Conservation (phyloP, 2,797 vertebrate species). For the Microcaecilia unicolor region DNA sequence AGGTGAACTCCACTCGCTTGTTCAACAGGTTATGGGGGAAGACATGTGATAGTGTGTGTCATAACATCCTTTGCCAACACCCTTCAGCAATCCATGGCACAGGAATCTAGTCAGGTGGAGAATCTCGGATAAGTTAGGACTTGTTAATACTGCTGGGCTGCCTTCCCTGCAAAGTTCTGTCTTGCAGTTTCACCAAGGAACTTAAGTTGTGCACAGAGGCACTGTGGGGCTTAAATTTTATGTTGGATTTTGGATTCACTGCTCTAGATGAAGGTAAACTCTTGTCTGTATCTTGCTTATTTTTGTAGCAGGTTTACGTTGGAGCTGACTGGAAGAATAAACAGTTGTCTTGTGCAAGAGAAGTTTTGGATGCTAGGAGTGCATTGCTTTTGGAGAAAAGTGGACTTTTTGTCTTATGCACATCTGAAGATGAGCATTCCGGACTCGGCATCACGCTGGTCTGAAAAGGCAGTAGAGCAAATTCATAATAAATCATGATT, state of each 20-base stretch:
- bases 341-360: conserved; percentile 1
- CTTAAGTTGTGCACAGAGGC: not conserved
- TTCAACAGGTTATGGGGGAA: conserved; percentile 32
- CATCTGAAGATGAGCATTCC: no score
- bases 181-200: not conserved
- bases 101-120: conserved; percentile 25
- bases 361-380: no score
- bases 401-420: no score
- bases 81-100: conserved; percentile 5
- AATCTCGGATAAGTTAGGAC: conserved; percentile 29
- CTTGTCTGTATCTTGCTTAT: not conserved
- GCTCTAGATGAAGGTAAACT: not conserved
- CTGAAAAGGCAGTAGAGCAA: no score
- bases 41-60: conserved; percentile 12
- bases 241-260: not conserved
- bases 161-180: not conserved
- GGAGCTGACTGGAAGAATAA: no score
- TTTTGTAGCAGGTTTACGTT: no score
- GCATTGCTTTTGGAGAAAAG: no score
- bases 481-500: no score
- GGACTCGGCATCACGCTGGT: no score
- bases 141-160: conserved; percentile 9
- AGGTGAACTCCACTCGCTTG: conserved; percentile 21
- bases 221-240: not conserved
- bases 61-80: conserved; percentile 22